Base-by-base conservation (phyloP, 2,113 vertebrate species). In the Coptodon rendalli region DNA sequence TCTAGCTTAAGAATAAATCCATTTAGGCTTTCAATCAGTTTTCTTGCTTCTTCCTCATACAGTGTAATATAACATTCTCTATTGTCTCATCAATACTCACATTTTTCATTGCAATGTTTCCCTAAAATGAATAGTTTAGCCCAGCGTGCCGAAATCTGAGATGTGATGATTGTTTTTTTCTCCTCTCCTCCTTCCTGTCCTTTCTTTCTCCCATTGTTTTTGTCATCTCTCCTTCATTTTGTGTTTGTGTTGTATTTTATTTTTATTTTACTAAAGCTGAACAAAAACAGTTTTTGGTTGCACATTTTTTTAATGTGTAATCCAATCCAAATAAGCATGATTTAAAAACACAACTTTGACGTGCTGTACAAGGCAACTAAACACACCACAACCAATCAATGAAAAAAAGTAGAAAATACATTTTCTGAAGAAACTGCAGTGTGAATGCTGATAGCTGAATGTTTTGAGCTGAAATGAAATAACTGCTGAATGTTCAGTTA, bases 361-460 rank as follows among this genome's bases (percentile, higher is more conserved):
- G 1, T 61, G 57, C 27, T 61, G 3, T 61, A 27, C 57, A 59
- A 4, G 14, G 5, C 27, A 61, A 14, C 54, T 7, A 56, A 56
- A 27, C 12, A 14, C 54, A 56, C 12, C 22, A 27, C 12, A 56
- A 56, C 11, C 27, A 27, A 56, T 56, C 22, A 24, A 56, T 56
- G 54, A 27, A 56, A 56, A 56, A 56, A 27, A 0, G 22, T 24
- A 56, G 22, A 24, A 56, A 56, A 56, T 24, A 12, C 0, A 56
- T 24, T 56, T 56, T 24, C 53, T 24, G 53, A 56, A 56, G 53
- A 56, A 56, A 56, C 11, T 56, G 53, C 53, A 13, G 22, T 4
- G 11, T 13, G 53, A 56, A 22, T 0, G 52, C 52, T 54, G 52
- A 22, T 22, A 54, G 52, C 52, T 54, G 5, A 31, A 56, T 56